Base-by-base conservation (phyloP, 2,113 vertebrate genomes). In the Embiotoca jacksoni region DNA sequence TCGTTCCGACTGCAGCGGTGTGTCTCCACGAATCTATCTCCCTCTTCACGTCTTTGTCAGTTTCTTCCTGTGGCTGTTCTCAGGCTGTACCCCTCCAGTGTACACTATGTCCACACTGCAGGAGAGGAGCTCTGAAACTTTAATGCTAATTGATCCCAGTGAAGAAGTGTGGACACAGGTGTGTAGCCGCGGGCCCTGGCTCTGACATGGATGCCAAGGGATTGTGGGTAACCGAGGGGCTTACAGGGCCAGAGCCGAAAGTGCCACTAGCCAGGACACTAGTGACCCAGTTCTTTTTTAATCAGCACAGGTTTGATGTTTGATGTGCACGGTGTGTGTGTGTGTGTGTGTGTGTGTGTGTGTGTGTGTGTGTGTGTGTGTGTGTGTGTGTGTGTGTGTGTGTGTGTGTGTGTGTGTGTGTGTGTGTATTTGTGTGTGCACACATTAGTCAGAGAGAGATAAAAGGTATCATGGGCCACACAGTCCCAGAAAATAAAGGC, bases 121-220 rank as follows among this genome's bases (percentile, higher is more conserved):
- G 76, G 80, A 88, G 81, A 75, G 69, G 71, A 68, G 67, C 79
- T 72, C 85, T 93, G 85, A 91, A 94, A 94, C 89, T 91, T 92
- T 92, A 92, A 94, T 94, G 91, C 88, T 93, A 95, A 94, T 93
- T 94, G 92, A 94, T 94, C 92, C 93, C 93, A 88, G 91, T 84
- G 90, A 94, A 93, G 89, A 74, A 74, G 82, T 81, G 85, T 83
- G 80, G 93, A 92, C 92, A 90, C 94, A 94, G 94, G 92, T 94
- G 92, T 92, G 90, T 90, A 86, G 92, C 94, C 89, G 69, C 80
- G 53, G 92, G 91, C 81, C 81, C 72, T 83, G 78, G 82, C 89
- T 80, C 77, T 88, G 83, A 86, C 83, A 89, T 60, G 75, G 67
- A 81, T 82, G 83, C 81, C 78, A 67, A 72, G 87, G 78, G 86